Evolutionary conservation across 2,888 invertebrate species (phyloP), one percentile per base, ranked within the genome.

Genomic region (Pandemis corylana): DNA sequence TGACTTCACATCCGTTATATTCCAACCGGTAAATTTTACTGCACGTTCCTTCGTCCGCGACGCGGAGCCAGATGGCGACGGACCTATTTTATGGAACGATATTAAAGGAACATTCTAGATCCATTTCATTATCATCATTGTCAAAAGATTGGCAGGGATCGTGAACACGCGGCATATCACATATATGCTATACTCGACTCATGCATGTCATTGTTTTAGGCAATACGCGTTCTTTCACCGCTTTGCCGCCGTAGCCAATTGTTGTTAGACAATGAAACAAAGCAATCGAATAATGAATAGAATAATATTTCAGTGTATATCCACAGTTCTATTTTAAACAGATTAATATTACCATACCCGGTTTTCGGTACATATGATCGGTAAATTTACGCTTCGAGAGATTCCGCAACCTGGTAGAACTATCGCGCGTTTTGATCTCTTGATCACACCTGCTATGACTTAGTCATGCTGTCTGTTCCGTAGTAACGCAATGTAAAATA

Each of bases 281-380:
- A 75, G 46, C 75, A 67, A 67, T 63, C 71, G 70, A 67, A 71
- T 68, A 70, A 65, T 75, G 53, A 75, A 73, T 63, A 67, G 67
- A 69, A 59, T 72, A 69, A 61, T 66, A 76, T 72, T 62, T 46
- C 51, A 53, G 42, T 59, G 46, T 49, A 64, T 53, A 6, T 5
- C 13, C 61, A 61, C 46, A 15, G 67, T 3, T 44, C 56, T 56
- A 62, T 42, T 62, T 13, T 36, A 66, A 67, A 51, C 51, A 67
- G 36, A 42, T 20, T n/a, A 7, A 61, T 51, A 20, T n/a, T 5
- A 12, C 28, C 5, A 20, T 20, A 12, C 10, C 15, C 42, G 10
- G 49, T 67, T 53, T 49, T 41, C 20, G 46, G n/a, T 61, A 66
- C 44, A 7, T n/a, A 28, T 59, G 28, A 28, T 28, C 10, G 20